Evolutionary conservation across 1,140 invertebrate genomes (phyloP).

Genomic region (Sycophaga agraensis): DNA sequence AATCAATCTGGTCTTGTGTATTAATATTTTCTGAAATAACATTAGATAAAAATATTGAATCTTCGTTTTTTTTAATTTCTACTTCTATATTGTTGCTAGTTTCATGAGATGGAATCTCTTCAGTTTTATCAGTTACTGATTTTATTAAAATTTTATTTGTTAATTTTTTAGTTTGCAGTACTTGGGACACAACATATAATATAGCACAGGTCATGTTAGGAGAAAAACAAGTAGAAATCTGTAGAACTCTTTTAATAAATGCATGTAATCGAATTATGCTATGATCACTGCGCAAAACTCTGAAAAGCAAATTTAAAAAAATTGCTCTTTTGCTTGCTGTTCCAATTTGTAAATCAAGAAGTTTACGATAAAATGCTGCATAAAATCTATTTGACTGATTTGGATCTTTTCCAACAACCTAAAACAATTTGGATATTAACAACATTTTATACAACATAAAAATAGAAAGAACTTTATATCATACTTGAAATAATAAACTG

Average conservation of each 20-base stretch:
- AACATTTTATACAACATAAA: not conserved
- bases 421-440: constrained; percentile 33
- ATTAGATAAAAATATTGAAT: constrained; percentile 48
- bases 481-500: constrained; percentile 82
- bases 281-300: constrained; percentile 79
- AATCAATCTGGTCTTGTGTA: too few species aligned
- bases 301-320: constrained; percentile 85
- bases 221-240: constrained; percentile 64
- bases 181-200: constrained; percentile 78
- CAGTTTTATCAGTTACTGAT: not conserved
- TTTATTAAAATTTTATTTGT: constrained; percentile 25
- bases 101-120: too few species aligned
- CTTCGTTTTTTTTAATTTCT: constrained; percentile 39
- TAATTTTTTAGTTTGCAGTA: constrained; percentile 49
- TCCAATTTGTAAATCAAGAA: constrained; percentile 76
- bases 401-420: constrained; percentile 48
- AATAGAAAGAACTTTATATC: constrained; percentile 12
- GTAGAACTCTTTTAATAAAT: constrained; percentile 88
- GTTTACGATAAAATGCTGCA: constrained; percentile 83
- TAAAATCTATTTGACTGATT: constrained; percentile 72
- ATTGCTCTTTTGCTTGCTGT: constrained; percentile 76
- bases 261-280: constrained; percentile 72
- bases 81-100: constrained; percentile 40
- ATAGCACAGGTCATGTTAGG: constrained; percentile 68
- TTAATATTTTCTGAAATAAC: constrained; percentile 37